Base-by-base conservation (phyloP, 2,888 invertebrate genomes). In the Caenorhabditis imperialis region DNA sequence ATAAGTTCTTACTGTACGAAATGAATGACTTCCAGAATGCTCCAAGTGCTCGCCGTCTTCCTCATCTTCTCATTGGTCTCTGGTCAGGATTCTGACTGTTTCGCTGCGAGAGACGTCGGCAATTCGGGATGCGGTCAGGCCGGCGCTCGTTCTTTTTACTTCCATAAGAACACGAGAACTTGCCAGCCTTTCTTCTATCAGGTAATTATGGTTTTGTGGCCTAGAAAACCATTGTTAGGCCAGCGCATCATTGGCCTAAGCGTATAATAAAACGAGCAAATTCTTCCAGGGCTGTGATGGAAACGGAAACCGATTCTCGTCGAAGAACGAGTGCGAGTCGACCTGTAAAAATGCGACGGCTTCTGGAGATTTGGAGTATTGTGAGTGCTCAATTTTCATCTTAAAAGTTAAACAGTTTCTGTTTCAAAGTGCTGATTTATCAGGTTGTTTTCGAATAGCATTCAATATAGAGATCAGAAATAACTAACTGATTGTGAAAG, bases 151-250 rank as follows among this genome's bases (percentile, higher is more conserved):
- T 63, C 75, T 6, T 86, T 86, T 69, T 86, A 79, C 65, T 86
- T 81, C 67, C 85, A 86, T 55, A 78, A 65, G 30, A 63, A 69
- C 12, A 84, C 85, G 3, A 63, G 78, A 42, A 77, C 77, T 10
- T 86, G 86, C 50, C 86, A 86, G 63, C 86, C 86, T 1, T 86
- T 86, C 73, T 81, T 77, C 20, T 86, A 83, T 76, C 78, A 80
- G 65, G 84, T 79, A 22, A 8, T 10, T 30, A 23, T 6, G 30
- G 6, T 30, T 30, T 30, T 1, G 6, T 10, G n/a, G 30, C 16
- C 22, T 22, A 23, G 23, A 45, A 45, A 23, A 45, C n/a, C n/a
- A n/a, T n/a, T n/a, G n/a, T n/a, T n/a, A n/a, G n/a, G n/a, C n/a
- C n/a, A n/a, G n/a, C n/a, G n/a, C n/a, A 2, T 45, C 12, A 3